These are phyloP conservation scores for Azorinus chamasolen DNA, from an alignment of 2,888 invertebrate genomes.

Conservation along the genomic window DNA sequence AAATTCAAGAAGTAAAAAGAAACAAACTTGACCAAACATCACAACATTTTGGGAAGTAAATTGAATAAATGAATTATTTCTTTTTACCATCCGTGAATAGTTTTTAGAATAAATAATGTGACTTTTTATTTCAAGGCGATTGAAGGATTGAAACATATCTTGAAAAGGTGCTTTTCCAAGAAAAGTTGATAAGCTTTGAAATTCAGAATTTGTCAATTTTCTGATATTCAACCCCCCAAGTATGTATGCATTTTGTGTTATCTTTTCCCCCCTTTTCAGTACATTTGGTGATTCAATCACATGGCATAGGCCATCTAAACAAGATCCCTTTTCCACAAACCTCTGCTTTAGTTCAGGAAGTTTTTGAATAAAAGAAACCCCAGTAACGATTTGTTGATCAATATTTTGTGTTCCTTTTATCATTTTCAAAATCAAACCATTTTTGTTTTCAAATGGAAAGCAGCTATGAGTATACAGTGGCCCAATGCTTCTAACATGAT, in stretches of 20 bases:
- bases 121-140: slow-evolving; percentile 27
- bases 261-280: slow-evolving; percentile 28
- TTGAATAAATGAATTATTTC: slow-evolving; percentile 51
- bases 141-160: slow-evolving; percentile 19
- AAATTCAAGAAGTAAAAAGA: no score
- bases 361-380: slow-evolving; percentile 61
- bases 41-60: no score
- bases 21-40: no score
- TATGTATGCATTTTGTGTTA: slow-evolving; percentile 29
- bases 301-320: slow-evolving; percentile 39
- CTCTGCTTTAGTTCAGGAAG: slow-evolving; percentile 55
- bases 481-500: slow-evolving; percentile 52
- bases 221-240: slow-evolving; percentile 37
- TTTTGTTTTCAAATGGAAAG: slow-evolving; percentile 61
- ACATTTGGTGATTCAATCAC: slow-evolving; percentile 38
- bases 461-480: slow-evolving; percentile 61
- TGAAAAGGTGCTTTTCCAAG: slow-evolving; percentile 24
- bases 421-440: slow-evolving; percentile 52
- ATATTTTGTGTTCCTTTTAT: slow-evolving; percentile 59
- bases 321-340: slow-evolving; percentile 34
- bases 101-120: slow-evolving; percentile 26
- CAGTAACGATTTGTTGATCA: slow-evolving; percentile 58
- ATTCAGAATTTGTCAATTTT: slow-evolving; percentile 34
- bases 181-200: slow-evolving; percentile 4
- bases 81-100: slow-evolving; percentile 49